phyloP scores from a whole-genome alignment of 2,888 invertebrate species.

The Trichogramma dendrolimi region DNA sequence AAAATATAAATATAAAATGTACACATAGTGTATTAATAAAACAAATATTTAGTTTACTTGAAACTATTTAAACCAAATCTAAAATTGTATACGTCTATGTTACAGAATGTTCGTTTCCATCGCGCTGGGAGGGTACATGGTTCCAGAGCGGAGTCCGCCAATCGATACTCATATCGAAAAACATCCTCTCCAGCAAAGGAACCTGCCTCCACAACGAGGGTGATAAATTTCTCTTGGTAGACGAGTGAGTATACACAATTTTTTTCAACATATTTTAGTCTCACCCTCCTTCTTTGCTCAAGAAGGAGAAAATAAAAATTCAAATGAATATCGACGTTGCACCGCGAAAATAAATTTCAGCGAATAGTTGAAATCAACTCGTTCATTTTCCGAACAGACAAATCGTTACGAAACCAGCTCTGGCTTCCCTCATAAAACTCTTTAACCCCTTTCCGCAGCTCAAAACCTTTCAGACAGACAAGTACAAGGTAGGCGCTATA shows the following conservation, averaged over 20 bases:
- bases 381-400: too few relatives aligned
- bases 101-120: constrained; percentile 74
- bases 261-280: neutral
- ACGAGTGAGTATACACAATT: constrained; percentile 68
- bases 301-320: too few relatives aligned
- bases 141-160: constrained; percentile 86
- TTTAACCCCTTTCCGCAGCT: too few relatives aligned
- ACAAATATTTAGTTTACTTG: neutral
- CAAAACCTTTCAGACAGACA: too few relatives aligned
- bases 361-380: too few relatives aligned
- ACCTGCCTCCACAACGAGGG: constrained; percentile 79
- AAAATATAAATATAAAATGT: neutral
- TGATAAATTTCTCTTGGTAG: constrained; percentile 82
- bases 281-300: too few relatives aligned
- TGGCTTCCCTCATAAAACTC: too few relatives aligned
- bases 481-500: too few relatives aligned
- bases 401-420: too few relatives aligned
- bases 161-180: constrained; percentile 77
- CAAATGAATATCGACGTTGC: too few relatives aligned
- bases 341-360: too few relatives aligned
- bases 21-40: neutral
- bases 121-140: constrained; percentile 84
- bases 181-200: constrained; percentile 79
- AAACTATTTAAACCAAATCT: neutral
- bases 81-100: constrained; percentile 33